Evolutionary conservation across 2,888 invertebrate genomes (phyloP).

Genomic region (Acanthococcus lagerstroemiae): DNA sequence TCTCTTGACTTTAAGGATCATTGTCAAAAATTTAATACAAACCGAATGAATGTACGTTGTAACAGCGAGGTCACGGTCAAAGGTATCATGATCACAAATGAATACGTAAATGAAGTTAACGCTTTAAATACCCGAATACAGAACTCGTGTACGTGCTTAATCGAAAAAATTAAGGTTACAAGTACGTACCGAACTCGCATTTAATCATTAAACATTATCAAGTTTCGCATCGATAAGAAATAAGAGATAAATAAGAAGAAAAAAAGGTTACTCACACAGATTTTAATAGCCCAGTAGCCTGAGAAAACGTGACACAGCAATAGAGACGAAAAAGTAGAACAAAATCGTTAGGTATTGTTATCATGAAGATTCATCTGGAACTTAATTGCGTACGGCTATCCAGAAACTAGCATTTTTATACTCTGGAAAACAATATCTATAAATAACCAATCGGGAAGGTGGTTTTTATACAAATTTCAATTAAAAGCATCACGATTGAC

Average conservation of each 20-base stretch:
- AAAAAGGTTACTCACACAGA: too few species aligned
- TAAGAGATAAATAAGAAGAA: background rate
- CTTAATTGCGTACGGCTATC: too few species aligned
- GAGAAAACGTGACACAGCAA: too few species aligned
- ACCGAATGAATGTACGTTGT: background rate
- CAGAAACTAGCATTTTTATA: too few species aligned
- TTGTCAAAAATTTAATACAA: background rate
- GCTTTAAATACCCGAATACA: slow-evolving; percentile 4
- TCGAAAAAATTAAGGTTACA: background rate
- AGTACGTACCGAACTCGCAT: background rate
- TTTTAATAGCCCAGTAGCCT: too few species aligned
- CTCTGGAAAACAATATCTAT: too few species aligned
- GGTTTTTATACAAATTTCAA: too few species aligned
- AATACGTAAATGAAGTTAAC: slow-evolving; percentile 22
- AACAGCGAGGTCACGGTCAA: slow-evolving; percentile 16
- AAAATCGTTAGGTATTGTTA: too few species aligned
- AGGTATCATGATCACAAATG: slow-evolving; percentile 14
- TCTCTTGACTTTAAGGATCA: background rate
- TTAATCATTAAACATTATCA: background rate
- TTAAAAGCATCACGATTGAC: too few species aligned
- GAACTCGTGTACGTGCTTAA: background rate
- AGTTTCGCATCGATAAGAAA: background rate
- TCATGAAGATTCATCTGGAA: too few species aligned
- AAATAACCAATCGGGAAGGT: too few species aligned
- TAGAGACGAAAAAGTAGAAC: too few species aligned